Conservation (phyloP, 2,113 vertebrate species). For the Menidia beryllina region DNA sequence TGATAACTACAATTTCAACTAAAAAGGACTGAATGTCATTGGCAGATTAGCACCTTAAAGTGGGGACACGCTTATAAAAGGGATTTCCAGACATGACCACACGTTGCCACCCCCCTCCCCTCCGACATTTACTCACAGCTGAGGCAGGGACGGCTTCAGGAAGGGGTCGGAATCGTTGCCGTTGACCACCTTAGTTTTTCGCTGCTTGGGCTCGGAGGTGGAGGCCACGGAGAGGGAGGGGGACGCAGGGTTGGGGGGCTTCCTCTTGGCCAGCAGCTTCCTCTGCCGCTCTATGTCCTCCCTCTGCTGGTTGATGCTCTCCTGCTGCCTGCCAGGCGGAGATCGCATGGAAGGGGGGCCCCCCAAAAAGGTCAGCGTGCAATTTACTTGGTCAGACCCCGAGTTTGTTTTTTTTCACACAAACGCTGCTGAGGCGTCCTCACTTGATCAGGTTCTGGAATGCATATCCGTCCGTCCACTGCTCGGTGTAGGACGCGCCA, state of each 20-base stretch:
- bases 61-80: too few relatives aligned
- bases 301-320: conserved; percentile 98
- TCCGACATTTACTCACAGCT: conserved; percentile 96
- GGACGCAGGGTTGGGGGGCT: conserved; percentile 93
- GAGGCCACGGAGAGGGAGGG: conserved; percentile 92
- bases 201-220: conserved; percentile 96
- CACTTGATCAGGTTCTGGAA: conserved; percentile 99
- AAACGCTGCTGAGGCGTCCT: not conserved
- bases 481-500: conserved; percentile 98
- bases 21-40: too few relatives aligned
- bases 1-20: too few relatives aligned
- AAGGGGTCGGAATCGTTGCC: conserved; percentile 98
- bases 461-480: conserved; percentile 99
- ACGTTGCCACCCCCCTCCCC: too few relatives aligned
- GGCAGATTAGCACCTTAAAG: too few relatives aligned
- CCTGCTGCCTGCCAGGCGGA: conserved; percentile 90
- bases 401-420: too few relatives aligned
- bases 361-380: too few relatives aligned
- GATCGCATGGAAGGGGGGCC: not conserved
- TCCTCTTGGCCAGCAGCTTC: conserved; percentile 97
- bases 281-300: conserved; percentile 99
- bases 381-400: too few relatives aligned
- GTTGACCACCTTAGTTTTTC: conserved; percentile 98
- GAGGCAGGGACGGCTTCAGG: conserved; percentile 96
- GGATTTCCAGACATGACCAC: too few relatives aligned